phyloP scores from a whole-genome alignment of 2,888 invertebrate genomes.

The Epiblema foenella region DNA sequence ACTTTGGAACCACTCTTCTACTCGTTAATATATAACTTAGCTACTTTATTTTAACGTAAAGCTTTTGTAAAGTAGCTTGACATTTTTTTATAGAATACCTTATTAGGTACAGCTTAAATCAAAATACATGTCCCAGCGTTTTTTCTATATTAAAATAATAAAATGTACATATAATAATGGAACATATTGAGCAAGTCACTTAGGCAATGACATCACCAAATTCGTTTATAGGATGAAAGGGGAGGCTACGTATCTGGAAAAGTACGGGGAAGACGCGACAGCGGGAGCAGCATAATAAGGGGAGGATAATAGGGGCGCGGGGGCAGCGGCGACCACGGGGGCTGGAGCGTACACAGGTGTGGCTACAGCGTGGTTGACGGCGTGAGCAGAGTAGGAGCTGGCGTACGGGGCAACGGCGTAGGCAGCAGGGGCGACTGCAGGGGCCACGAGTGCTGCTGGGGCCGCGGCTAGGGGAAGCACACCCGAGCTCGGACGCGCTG shows the following conservation, averaged over 20 bases:
- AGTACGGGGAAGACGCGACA: slow-evolving; percentile 53
- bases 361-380: slow-evolving; percentile 90
- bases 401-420: slow-evolving; percentile 89
- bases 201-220: slow-evolving; percentile 76
- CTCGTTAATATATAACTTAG: too few species aligned
- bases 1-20: too few species aligned
- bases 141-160: slow-evolving; percentile 16
- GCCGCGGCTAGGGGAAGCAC: slow-evolving; percentile 67
- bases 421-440: slow-evolving; percentile 85
- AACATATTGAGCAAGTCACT: slow-evolving; percentile 78
- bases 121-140: background rate
- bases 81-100: too few species aligned
- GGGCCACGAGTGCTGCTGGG: slow-evolving; percentile 83
- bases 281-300: slow-evolving; percentile 49
- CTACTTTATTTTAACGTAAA: too few species aligned
- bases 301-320: slow-evolving; percentile 51
- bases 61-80: too few species aligned
- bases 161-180: slow-evolving; percentile 16
- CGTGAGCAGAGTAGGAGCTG: slow-evolving; percentile 90
- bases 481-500: slow-evolving; percentile 60
- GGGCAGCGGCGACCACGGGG: slow-evolving; percentile 55
- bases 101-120: too few species aligned
- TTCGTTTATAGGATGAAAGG: slow-evolving; percentile 75
- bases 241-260: slow-evolving; percentile 65
- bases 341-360: slow-evolving; percentile 84